Evolutionary conservation across 2,888 invertebrate genomes (phyloP), one percentile per base, ranked within the genome.

Genomic region (Ormyrus labotus): DNA sequence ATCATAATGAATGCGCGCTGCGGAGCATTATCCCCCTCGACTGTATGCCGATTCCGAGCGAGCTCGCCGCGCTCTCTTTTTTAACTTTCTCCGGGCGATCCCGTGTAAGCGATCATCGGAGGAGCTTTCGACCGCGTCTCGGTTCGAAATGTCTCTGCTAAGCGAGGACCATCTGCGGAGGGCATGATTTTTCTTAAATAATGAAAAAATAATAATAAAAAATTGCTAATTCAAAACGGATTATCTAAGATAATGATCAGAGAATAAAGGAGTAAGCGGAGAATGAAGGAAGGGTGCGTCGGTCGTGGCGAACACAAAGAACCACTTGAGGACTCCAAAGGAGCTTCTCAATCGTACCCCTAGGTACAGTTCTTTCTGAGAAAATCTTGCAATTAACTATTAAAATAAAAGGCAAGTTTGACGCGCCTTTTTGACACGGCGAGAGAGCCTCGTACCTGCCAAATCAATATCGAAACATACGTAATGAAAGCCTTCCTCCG

Each of bases 1-100:
- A 80, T 77, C 77, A 80, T 82, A 80, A 80, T 82, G 73, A 74
- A 82, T 80, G 77, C 71, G 74, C 79, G 57, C 82, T 57, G 50
- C 51, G 77, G 64, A 69, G 61, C 77, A 76, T 78, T 78, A 77
- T 79, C 81, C 57, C 71, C 60, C 67, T 57, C 68, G 70, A 70
- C 80, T 71, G 60, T 70, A 70, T 75, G 70, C 68, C 65, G 68
- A 74, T 74, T 78, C 55, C 74, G 4, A 34, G 34, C 34, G 34
- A 34, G 34, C 34, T 3, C 34, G 34, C 2, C 34, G 34, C 34
- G 34, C 34, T 34, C 34, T 34, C 4, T 34, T 34, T 34, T 34
- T 34, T 34, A 34, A 4, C 34, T 34, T 67, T 78, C 76, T 75
- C 71, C 80, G 45, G 81, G 58, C 71, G 50, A 72, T 68, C 79